These are phyloP conservation scores for Dendrophyllia cribrosa DNA, from an alignment of 64 coral and sea anemone genomes.

Conservation along the genomic window DNA sequence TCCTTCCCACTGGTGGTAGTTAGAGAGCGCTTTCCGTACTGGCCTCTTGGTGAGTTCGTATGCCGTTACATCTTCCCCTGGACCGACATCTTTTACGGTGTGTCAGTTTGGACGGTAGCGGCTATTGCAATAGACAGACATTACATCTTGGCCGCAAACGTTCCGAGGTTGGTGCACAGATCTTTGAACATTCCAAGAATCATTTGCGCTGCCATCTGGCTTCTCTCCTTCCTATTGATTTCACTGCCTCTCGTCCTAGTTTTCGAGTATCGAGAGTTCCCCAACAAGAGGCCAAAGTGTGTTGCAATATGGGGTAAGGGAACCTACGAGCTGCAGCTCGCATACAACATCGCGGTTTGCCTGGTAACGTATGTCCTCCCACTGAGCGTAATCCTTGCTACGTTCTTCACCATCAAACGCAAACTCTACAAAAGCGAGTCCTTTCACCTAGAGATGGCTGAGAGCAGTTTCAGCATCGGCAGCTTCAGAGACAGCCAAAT, in stretches of 20 bases:
- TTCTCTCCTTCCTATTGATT: background rate
- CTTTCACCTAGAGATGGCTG: too few species aligned
- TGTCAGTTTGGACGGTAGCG: constrained; percentile 47
- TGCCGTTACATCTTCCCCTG: constrained; percentile 38
- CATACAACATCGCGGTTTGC: too few species aligned
- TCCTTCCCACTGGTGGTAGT: background rate
- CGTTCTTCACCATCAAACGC: background rate
- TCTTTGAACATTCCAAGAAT: background rate
- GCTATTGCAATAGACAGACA: constrained; percentile 43
- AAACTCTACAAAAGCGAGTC: background rate
- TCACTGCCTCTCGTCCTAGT: background rate
- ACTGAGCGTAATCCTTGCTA: too few species aligned
- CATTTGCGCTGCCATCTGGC: background rate
- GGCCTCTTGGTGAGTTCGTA: constrained; percentile 48
- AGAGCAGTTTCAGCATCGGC: background rate
- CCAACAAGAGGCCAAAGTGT: background rate
- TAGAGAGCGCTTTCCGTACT: background rate
- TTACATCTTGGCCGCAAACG: background rate
- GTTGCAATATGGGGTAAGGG: background rate
- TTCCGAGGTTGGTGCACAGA: background rate
- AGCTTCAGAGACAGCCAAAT: constrained; percentile 1
- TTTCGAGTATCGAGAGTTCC: background rate
- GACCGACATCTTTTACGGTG: constrained; percentile 29
- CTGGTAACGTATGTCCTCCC: too few species aligned
- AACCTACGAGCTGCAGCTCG: too few species aligned